phyloP scores from a whole-genome alignment of 2,113 vertebrate genomes.

The Australoheros scitulus region DNA sequence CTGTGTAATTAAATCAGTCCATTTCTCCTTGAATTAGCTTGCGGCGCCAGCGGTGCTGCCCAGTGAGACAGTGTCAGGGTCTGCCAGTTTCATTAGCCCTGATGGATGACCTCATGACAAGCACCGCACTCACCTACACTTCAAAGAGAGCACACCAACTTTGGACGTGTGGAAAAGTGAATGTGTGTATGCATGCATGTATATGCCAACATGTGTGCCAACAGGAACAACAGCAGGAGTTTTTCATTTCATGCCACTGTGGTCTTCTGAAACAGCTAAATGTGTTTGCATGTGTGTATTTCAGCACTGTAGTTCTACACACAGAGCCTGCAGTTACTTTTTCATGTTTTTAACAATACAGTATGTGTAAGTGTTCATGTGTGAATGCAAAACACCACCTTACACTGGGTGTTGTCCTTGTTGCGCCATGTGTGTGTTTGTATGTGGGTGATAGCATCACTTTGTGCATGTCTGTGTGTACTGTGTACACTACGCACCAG shows the following conservation, averaged over 20 bases:
- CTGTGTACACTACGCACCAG: conserved; percentile 55
- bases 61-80: conserved; percentile 69
- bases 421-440: conserved; percentile 23
- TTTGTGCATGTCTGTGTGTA: conserved; percentile 45
- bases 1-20: conserved; percentile 72
- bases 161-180: conserved; percentile 43
- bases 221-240: conserved; percentile 31
- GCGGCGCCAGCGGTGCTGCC: conserved; percentile 70
- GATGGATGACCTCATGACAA: conserved; percentile 78
- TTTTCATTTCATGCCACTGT: conserved; percentile 50
- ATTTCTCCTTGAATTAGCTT: conserved; percentile 75
- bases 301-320: conserved; percentile 25
- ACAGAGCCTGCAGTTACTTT: conserved; percentile 24
- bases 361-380: conserved; percentile 23
- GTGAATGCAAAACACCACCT: conserved; percentile 19
- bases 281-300: conserved; percentile 28
- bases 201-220: conserved; percentile 11
- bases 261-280: conserved; percentile 35
- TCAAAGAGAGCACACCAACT: conserved; percentile 57
- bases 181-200: conserved; percentile 25
- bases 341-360: conserved; percentile 43
- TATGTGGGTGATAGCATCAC: conserved; percentile 18
- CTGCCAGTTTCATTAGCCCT: conserved; percentile 79
- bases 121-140: conserved; percentile 67
- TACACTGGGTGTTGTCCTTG: conserved; percentile 40